Evolutionary conservation across 2,888 invertebrate genomes (phyloP), one percentile per base, ranked within the genome.

Genomic region (Rutpela maculata): DNA sequence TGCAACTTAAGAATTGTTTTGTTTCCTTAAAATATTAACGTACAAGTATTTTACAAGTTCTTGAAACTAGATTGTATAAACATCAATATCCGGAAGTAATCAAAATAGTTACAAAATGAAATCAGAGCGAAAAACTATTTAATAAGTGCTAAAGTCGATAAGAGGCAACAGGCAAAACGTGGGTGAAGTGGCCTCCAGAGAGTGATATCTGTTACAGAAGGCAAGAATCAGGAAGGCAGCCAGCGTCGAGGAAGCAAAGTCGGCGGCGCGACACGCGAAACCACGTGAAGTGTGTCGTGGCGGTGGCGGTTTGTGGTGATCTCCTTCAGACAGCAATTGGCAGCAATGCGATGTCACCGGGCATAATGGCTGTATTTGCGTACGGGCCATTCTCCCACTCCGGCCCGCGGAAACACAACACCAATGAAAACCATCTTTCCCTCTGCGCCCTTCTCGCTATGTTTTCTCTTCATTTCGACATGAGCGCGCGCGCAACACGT

Each of bases 291-390:
- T 72, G 65, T 76, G 77, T 80, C 80, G 80, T 72, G 72, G 74
- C 74, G 70, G 72, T 18, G 77, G 75, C 71, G 80, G 78, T 80
- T 80, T 80, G 80, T 76, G 80, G 80, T 78, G 80, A 80, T 78
- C 81, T 81, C 78, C 79, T 81, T 80, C 81, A 81, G 81, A 80
- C 79, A 80, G 83, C 81, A 84, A 84, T 84, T 84, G 83, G 82
- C 83, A 82, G 81, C 83, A 82, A 80, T 82, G 83, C 86, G 87
- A 87, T 88, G 87, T 88, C 87, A 88, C 85, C 85, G 82, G 77
- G 79, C 88, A 88, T 89, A 89, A 89, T 89, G 89, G 89, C 89
- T 84, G 89, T 89, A 89, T 89, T 89, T 89, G 89, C 88, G 87
- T 88, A 89, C 87, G 88, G 87, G 86, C 85, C 85, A 85, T 81